A percentile compares a stretch with the other conserved stretches of the same genome.
Conservation (phyloP, 1,140 invertebrate genomes). For the Drosophila biarmipes region DNA sequence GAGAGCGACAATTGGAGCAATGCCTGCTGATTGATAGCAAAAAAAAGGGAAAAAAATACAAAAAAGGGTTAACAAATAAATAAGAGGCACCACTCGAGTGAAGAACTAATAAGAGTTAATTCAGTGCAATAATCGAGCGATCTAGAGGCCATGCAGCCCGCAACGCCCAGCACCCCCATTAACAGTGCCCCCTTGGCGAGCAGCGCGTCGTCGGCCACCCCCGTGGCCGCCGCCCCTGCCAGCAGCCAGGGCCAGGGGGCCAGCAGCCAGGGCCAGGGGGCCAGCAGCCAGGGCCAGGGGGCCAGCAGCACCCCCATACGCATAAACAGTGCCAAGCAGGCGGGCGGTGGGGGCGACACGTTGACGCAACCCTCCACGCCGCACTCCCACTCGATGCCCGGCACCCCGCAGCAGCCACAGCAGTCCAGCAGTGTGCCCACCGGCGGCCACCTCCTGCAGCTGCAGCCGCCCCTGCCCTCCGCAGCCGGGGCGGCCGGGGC, state of each 20-base stretch:
- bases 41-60: conserved; percentile 8
- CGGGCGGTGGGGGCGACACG: conserved; percentile 58
- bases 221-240: conserved; percentile 7
- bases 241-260: too few relatives aligned
- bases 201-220: conserved; percentile 18
- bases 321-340: conserved; percentile 64
- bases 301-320: conserved; percentile 64
- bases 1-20: conserved; percentile 56
- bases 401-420: conserved; percentile 49
- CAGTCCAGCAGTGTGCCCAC: conserved; percentile 77
- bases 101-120: background rate
- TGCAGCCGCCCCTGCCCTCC: conserved; percentile 43
- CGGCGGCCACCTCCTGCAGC: conserved; percentile 56
- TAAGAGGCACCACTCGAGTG: conserved; percentile 5
- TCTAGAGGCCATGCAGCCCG: conserved; percentile 37
- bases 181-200: conserved; percentile 12
- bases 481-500: conserved; percentile 2
- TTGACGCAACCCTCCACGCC: conserved; percentile 38
- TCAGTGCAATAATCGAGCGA: conserved; percentile 19
- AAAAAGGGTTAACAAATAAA: conserved; percentile 12
- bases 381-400: conserved; percentile 67
- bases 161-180: conserved; percentile 19
- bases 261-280: conserved; percentile 7
- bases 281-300: conserved; percentile 8
- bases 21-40: conserved; percentile 59